Conservation (phyloP, 2,113 vertebrate species). For the Psilopogon haemacephalus region DNA sequence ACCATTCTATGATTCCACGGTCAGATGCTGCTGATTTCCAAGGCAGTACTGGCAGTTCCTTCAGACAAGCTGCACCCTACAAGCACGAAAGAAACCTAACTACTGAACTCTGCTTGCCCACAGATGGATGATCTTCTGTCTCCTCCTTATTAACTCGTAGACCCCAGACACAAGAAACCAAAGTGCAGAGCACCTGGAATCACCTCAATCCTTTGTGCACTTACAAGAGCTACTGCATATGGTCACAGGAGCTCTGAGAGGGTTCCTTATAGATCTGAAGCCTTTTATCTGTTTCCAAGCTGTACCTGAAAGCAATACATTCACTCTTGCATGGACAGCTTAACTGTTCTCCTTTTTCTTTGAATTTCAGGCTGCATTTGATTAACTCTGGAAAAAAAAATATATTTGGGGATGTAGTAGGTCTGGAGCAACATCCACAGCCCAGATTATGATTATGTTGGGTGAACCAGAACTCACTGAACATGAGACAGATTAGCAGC, state of each 20-base stretch:
- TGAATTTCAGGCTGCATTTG: neutral
- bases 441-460: neutral
- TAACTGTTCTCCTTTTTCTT: neutral
- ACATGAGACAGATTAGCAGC: constrained; percentile 13
- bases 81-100: neutral
- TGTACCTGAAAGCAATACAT: neutral
- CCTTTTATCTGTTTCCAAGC: neutral
- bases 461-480: neutral
- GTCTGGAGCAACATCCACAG: neutral
- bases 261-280: neutral
- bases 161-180: neutral
- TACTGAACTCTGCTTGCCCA: neutral
- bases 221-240: neutral
- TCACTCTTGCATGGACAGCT: neutral
- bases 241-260: neutral
- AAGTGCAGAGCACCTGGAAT: neutral
- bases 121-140: neutral
- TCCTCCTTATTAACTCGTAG: neutral
- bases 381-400: constrained; percentile 5
- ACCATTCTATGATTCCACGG: too few species aligned
- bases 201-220: neutral
- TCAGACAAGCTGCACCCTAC: neutral
- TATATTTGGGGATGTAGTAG: neutral
- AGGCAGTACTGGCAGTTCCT: neutral
- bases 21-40: neutral